Percentiles rank a stretch among this genome's conserved stretches.
phyloP scores from a whole-genome alignment of 1,140 invertebrate species.

The Linepithema humile region DNA sequence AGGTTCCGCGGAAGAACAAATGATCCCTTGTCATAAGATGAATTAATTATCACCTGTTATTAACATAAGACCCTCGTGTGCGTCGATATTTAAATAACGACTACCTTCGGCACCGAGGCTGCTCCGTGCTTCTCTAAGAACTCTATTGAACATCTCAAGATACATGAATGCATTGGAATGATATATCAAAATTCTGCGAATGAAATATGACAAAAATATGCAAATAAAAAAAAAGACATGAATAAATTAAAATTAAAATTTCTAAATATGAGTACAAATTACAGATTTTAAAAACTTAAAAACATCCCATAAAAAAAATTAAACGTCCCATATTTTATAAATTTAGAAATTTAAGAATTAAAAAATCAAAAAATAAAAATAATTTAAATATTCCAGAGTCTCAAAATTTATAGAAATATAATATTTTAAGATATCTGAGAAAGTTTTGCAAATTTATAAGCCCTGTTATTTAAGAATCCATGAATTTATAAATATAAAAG shows the following conservation, averaged over 20 bases:
- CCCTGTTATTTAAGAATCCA: no score
- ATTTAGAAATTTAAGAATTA: neutral
- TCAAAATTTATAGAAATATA: no score
- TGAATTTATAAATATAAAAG: neutral
- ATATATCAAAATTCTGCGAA: neutral
- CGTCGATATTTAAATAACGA: constrained; percentile 37
- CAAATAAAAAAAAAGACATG: neutral
- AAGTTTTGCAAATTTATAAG: no score
- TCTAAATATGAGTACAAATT: no score
- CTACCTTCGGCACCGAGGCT: neutral
- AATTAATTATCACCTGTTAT: constrained; percentile 41
- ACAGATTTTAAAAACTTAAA: no score
- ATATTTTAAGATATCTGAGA: no score
- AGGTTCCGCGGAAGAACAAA: constrained; percentile 29
- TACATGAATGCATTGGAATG: neutral
- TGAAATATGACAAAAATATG: neutral
- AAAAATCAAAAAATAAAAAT: neutral
- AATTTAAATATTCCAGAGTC: neutral
- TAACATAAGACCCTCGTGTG: constrained; percentile 39
- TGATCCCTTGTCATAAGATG: constrained; percentile 12
- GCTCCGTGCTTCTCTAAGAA: neutral
- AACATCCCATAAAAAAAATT: no score
- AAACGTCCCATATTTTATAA: neutral
- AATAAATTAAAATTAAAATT: no score
- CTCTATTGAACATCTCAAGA: neutral